phyloP scores from a whole-genome alignment of 1,140 invertebrate species.

The Druon quercuslanigerum region DNA sequence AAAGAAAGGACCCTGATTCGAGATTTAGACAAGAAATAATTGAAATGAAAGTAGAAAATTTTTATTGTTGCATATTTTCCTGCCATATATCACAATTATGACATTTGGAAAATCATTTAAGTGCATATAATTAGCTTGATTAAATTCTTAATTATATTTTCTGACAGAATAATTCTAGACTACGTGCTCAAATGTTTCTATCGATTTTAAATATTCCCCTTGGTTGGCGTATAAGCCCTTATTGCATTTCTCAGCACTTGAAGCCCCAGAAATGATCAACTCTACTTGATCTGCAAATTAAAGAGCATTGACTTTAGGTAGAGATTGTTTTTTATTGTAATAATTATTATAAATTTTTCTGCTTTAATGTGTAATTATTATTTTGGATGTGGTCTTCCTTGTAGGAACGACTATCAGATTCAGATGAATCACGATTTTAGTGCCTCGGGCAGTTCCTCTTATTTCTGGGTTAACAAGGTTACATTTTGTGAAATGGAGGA shows the following conservation, averaged over 20 bases:
- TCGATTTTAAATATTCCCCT: too few species aligned
- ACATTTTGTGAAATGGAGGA: conserved; percentile 1
- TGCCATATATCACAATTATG: background rate
- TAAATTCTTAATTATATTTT: background rate
- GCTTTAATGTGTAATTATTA: too few species aligned
- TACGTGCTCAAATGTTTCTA: too few species aligned
- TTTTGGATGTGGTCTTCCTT: too few species aligned
- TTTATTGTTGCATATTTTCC: background rate
- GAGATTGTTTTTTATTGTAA: too few species aligned
- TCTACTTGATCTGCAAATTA: too few species aligned
- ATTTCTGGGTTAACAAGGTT: background rate
- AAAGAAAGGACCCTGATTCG: background rate
- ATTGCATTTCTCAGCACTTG: too few species aligned
- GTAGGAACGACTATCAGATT: background rate
- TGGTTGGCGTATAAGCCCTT: too few species aligned
- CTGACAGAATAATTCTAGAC: too few species aligned
- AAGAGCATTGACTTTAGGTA: too few species aligned
- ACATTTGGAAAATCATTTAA: background rate
- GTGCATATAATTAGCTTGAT: background rate
- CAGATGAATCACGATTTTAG: background rate
- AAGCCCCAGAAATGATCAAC: too few species aligned
- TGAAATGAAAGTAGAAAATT: background rate
- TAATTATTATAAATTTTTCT: too few species aligned
- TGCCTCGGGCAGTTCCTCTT: background rate
- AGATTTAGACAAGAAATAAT: background rate